These are phyloP conservation scores for Syngnathus typhle DNA, from an alignment of 2,113 vertebrate genomes.

Conservation along the genomic window DNA sequence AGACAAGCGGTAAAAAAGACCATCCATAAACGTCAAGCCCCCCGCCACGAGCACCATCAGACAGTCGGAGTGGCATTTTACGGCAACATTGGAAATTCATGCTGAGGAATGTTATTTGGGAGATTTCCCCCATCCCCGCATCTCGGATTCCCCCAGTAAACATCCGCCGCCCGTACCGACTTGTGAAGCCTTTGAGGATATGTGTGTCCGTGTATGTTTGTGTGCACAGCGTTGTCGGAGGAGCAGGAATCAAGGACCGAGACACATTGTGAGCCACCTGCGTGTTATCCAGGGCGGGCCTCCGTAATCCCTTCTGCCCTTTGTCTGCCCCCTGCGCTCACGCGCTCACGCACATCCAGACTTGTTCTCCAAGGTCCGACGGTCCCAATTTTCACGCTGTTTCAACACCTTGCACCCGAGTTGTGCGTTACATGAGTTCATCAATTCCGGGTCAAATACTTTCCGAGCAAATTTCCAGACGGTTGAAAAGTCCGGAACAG, in stretches of 20 bases:
- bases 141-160: background rate
- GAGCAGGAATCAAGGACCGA: slow-evolving; percentile 7
- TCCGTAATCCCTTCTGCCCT: slow-evolving; percentile 34
- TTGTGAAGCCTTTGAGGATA: slow-evolving; percentile 17
- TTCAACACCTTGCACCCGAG: background rate
- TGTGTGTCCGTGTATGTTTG: slow-evolving; percentile 9
- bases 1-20: slow-evolving; percentile 53
- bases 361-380: background rate
- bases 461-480: too few relatives aligned
- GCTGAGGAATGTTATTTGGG: background rate
- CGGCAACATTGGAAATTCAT: background rate
- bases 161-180: background rate
- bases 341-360: slow-evolving; percentile 16
- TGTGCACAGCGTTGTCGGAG: background rate
- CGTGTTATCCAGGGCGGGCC: slow-evolving; percentile 44
- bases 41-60: slow-evolving; percentile 27
- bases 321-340: slow-evolving; percentile 26
- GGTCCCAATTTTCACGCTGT: background rate
- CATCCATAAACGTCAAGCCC: slow-evolving; percentile 62
- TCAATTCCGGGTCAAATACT: background rate
- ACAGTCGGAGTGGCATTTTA: background rate
- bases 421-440: background rate
- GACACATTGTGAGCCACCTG: slow-evolving; percentile 54
- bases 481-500: background rate
- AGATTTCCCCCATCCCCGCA: background rate